These are phyloP conservation scores for Anguilla marmorata DNA, from an alignment of 2,797 vertebrate genomes.

Conservation along the genomic window DNA sequence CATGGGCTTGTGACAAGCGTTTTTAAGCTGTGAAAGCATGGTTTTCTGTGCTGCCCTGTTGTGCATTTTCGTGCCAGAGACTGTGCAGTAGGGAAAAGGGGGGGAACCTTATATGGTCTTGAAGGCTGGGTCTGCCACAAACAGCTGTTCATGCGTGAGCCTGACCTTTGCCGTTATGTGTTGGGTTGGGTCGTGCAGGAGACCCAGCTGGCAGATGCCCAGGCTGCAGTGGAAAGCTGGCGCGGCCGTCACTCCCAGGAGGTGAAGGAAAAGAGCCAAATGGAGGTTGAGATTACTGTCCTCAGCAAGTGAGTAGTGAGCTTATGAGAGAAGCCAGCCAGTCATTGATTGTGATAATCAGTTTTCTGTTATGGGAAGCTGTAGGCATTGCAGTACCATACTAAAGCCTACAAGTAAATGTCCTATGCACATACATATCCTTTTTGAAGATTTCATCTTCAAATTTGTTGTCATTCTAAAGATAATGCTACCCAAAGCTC, in stretches of 20 bases:
- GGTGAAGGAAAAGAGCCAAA: slow-evolving; percentile 74
- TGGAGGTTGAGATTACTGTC: slow-evolving; percentile 74
- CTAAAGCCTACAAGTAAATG: not conserved
- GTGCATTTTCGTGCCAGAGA: too few relatives aligned
- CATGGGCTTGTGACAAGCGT: not conserved
- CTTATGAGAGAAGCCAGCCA: not conserved
- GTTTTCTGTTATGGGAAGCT: not conserved
- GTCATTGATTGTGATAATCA: not conserved
- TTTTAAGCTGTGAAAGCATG: too few relatives aligned
- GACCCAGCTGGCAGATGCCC: slow-evolving; percentile 71
- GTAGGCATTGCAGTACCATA: not conserved
- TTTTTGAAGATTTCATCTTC: not conserved
- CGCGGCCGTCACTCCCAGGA: slow-evolving; percentile 74
- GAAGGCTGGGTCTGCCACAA: not conserved
- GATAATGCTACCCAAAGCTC: not conserved
- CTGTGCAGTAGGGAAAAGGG: too few relatives aligned
- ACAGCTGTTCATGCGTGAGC: not conserved
- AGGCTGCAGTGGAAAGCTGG: slow-evolving; percentile 79
- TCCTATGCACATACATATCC: not conserved
- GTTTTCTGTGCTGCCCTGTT: too few relatives aligned
- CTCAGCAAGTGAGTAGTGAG: slow-evolving; percentile 73
- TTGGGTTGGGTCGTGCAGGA: slow-evolving; percentile 68
- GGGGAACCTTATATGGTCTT: too few relatives aligned
- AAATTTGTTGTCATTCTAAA: not conserved
- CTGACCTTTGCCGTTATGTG: not conserved